Conservation (phyloP, 2,797 vertebrate genomes). For the Danio albolineatus region DNA sequence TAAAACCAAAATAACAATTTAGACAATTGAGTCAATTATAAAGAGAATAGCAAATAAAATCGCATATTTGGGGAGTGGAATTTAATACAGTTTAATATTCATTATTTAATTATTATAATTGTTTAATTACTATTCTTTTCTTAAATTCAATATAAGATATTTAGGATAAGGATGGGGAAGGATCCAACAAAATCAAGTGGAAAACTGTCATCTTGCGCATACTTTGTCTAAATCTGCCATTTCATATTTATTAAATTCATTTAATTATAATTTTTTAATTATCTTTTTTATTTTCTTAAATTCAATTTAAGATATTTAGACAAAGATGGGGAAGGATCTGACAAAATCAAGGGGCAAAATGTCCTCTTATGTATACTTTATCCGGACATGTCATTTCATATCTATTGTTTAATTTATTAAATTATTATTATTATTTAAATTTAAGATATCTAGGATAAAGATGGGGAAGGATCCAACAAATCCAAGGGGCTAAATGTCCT, state of each 20-base stretch:
- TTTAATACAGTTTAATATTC: background rate
- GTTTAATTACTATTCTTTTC: background rate
- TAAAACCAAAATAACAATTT: background rate
- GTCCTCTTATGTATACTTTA: constrained; percentile 99
- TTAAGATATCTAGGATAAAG: constrained; percentile 65
- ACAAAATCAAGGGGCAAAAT: constrained; percentile 98
- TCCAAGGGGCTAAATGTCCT: constrained; percentile 99
- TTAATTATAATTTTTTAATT: no score
- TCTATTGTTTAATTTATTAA: no score
- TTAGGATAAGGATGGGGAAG: constrained; percentile 88
- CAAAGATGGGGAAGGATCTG: constrained; percentile 93
- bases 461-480: constrained; percentile 95
- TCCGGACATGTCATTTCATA: no score
- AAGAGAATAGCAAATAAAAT: background rate
- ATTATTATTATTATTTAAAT: constrained; percentile 11
- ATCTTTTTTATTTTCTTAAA: background rate
- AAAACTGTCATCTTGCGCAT: constrained; percentile 99
- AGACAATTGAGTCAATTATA: background rate
- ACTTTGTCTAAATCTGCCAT: no score
- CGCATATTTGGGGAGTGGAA: background rate
- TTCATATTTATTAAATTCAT: no score
- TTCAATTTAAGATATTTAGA: constrained; percentile 29
- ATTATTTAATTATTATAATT: no score
- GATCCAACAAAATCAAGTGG: constrained; percentile 94
- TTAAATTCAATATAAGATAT: constrained; percentile 33